Evolutionary conservation across 2,113 vertebrate species (phyloP).

Genomic region (Plecturocebus donacophilus): DNA sequence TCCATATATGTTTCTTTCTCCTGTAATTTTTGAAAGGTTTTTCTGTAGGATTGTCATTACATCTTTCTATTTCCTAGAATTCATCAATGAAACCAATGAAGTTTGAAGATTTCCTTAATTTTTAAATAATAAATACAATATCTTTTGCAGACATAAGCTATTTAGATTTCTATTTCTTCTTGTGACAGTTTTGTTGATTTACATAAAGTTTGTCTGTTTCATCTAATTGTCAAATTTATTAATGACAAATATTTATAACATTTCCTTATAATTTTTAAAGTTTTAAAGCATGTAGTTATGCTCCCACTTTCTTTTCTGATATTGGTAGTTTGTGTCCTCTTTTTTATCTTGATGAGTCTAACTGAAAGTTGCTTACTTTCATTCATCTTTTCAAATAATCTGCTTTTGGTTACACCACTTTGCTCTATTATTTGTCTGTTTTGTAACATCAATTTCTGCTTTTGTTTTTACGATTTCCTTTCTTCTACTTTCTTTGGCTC

Average conservation of each 20-base stretch:
- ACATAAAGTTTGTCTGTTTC: neutral
- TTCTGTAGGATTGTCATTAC: neutral
- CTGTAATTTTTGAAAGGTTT: neutral
- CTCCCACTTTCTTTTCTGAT: neutral
- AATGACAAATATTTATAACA: neutral
- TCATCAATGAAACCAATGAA: neutral
- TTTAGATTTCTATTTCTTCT: neutral
- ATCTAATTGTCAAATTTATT: neutral
- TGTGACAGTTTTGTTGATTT: neutral
- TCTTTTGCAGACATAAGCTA: neutral
- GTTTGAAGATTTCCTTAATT: neutral
- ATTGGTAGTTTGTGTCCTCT: neutral
- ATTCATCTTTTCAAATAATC: neutral
- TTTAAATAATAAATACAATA: neutral
- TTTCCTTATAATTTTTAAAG: neutral
- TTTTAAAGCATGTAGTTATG: neutral
- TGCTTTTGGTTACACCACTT: neutral
- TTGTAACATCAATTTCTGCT: neutral
- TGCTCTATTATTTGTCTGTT: neutral
- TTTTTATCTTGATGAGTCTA: neutral
- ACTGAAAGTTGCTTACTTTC: neutral
- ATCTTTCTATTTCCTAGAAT: neutral
- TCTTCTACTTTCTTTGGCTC: neutral
- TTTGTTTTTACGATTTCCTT: neutral
- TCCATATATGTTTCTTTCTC: neutral